Conservation (phyloP, 2,113 vertebrate genomes). For the Theropithecus gelada region DNA sequence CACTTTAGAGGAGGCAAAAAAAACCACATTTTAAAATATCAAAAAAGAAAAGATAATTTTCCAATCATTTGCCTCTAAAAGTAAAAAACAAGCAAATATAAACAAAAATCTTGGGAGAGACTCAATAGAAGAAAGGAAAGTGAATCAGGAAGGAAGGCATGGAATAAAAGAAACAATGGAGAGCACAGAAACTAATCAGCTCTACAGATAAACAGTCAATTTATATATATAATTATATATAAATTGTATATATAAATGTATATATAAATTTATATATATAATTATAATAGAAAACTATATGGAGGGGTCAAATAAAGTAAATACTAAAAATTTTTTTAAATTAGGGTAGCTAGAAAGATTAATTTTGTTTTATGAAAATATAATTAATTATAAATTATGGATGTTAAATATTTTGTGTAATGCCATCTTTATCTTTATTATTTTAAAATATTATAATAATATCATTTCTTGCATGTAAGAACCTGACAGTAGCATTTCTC, state of each 20-base stretch:
- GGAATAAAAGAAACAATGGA: background rate
- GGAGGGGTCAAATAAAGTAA: background rate
- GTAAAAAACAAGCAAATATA: background rate
- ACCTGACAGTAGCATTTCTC: background rate
- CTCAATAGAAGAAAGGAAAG: background rate
- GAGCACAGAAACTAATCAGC: background rate
- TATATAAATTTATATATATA: too few relatives aligned
- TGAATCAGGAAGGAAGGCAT: background rate
- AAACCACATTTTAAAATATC: background rate
- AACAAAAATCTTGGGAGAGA: background rate
- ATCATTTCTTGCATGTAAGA: background rate
- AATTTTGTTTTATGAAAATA: background rate
- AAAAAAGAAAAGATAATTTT: background rate
- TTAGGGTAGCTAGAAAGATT: background rate
- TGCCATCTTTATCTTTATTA: background rate
- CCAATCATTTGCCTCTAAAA: background rate
- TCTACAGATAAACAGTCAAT: background rate
- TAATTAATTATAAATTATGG: background rate
- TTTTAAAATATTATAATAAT: background rate
- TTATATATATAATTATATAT: too few relatives aligned
- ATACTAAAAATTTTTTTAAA: background rate
- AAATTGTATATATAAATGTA: too few relatives aligned
- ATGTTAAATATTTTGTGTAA: background rate
- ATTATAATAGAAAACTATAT: background rate
- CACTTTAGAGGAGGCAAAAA: background rate